Conservation (phyloP, 2,888 invertebrate species). For the Agonopterix arenella region DNA sequence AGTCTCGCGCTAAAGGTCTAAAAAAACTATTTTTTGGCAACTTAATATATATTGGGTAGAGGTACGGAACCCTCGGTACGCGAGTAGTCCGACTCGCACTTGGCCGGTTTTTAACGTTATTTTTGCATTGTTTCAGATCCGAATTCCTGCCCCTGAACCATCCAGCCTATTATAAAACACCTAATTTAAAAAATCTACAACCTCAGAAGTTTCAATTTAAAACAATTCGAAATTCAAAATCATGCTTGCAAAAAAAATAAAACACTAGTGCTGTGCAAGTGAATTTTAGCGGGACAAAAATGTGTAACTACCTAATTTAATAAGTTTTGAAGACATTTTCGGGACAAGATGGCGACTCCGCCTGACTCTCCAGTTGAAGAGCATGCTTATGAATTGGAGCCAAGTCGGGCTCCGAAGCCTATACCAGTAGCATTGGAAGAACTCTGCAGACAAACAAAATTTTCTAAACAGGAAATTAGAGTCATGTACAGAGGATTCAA, state of each 20-base stretch:
- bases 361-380: constrained; percentile 92
- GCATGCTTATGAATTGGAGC: constrained; percentile 90
- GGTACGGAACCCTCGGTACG: too few relatives aligned
- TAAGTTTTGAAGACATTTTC: background rate
- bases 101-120: background rate
- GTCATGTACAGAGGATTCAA: constrained; percentile 99
- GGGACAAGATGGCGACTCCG: constrained; percentile 86
- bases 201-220: constrained; percentile 14
- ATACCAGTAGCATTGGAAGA: constrained; percentile 93
- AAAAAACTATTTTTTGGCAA: too few relatives aligned
- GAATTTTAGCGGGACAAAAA: constrained; percentile 1
- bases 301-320: constrained; percentile 6
- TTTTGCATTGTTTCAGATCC: constrained; percentile 37
- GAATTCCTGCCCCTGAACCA: constrained; percentile 35
- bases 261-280: constrained; percentile 8
- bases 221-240: constrained; percentile 5
- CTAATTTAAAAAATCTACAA: background rate
- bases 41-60: background rate
- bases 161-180: constrained; percentile 18
- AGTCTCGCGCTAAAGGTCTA: too few relatives aligned
- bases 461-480: constrained; percentile 95
- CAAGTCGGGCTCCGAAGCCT: constrained; percentile 86
- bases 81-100: background rate
- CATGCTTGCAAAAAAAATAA: constrained; percentile 14
- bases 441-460: constrained; percentile 94